Conservation (phyloP, 2,888 invertebrate genomes). For the Netelia melanura region DNA sequence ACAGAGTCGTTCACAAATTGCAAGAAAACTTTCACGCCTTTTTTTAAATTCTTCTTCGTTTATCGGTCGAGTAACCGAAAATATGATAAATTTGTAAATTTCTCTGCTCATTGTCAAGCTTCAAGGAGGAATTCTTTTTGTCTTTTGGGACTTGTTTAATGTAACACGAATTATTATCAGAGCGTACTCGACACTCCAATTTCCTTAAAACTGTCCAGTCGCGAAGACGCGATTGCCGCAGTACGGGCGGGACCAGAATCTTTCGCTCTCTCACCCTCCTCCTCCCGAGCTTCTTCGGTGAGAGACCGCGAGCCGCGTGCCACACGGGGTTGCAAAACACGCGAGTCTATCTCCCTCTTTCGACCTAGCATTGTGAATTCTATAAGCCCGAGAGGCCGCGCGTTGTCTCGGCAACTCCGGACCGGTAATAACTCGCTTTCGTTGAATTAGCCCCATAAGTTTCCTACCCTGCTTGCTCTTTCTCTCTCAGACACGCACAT, state of each 20-base stretch:
- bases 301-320: conserved; percentile 69
- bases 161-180: background rate
- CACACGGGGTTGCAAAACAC: conserved; percentile 78
- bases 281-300: conserved; percentile 10
- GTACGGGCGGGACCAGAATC: background rate
- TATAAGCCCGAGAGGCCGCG: conserved; percentile 34
- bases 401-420: conserved; percentile 73
- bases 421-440: conserved; percentile 82
- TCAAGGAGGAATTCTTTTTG: background rate
- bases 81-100: too few species aligned
- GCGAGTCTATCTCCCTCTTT: conserved; percentile 68
- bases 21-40: background rate
- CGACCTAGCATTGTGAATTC: conserved; percentile 48
- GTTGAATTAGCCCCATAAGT: conserved; percentile 81
- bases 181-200: conserved; percentile 38
- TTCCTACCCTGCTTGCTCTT: conserved; percentile 40
- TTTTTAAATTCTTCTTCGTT: background rate
- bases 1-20: conserved; percentile 37
- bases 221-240: background rate
- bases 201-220: conserved; percentile 55
- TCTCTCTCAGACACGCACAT: conserved; percentile 61
- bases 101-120: conserved; percentile 16
- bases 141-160: background rate
- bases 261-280: conserved; percentile 9
- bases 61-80: background rate